These are phyloP conservation scores for Steinernema feltiae DNA, from an alignment of 1,140 invertebrate species.

Conservation along the genomic window DNA sequence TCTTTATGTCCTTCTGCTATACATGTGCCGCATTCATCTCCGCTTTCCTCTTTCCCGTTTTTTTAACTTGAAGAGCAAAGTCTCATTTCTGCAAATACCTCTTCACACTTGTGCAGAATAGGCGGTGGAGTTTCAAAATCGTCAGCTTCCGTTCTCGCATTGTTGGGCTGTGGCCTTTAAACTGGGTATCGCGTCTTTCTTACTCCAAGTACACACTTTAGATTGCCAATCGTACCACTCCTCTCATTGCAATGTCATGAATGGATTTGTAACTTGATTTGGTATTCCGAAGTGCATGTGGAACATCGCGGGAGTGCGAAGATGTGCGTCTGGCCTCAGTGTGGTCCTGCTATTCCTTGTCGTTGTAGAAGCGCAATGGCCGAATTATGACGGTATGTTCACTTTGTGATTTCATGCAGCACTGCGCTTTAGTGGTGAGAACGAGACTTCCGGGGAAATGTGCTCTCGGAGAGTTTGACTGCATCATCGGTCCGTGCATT, in stretches of 20 bases:
- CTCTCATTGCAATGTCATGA: background rate
- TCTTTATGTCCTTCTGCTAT: background rate
- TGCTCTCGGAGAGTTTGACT: conserved; percentile 34
- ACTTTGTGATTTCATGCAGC: background rate
- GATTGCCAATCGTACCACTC: no score
- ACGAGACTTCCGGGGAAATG: conserved; percentile 32
- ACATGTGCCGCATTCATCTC: background rate
- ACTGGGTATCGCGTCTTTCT: no score
- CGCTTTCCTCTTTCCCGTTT: background rate
- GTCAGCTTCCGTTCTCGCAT: no score
- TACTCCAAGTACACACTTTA: no score
- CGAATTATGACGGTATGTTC: background rate
- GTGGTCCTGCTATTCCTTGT: background rate
- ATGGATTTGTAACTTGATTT: background rate
- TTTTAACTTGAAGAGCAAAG: no score
- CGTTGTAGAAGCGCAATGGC: background rate
- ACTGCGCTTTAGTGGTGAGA: background rate
- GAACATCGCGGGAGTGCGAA: background rate
- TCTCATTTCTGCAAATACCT: background rate
- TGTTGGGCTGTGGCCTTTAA: no score
- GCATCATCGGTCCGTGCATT: conserved; percentile 33
- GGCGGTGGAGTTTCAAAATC: no score
- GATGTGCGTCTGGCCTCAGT: background rate
- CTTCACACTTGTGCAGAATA: background rate
- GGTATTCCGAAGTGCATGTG: background rate